Evolutionary conservation across 2,113 vertebrate species (phyloP).

Genomic region (Protobothrops flavoviridis): DNA sequence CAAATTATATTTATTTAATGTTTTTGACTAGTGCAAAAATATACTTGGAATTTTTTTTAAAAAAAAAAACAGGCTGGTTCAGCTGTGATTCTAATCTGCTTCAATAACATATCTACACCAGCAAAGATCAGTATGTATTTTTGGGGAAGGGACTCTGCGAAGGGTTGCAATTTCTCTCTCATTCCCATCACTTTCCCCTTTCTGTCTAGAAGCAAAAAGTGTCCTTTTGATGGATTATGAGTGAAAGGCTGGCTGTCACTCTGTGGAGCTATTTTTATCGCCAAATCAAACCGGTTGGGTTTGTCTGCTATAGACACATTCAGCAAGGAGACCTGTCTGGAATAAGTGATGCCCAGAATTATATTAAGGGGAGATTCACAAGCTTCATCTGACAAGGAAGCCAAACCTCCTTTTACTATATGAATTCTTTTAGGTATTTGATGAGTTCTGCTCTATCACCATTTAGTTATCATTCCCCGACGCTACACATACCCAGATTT

Average conservation of each 20-base stretch:
- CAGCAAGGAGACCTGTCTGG: neutral
- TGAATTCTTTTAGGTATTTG: neutral
- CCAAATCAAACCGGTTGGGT: constrained; percentile 1
- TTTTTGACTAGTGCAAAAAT: constrained; percentile 38
- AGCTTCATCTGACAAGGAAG: neutral
- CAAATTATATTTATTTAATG: constrained; percentile 45
- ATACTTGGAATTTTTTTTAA: neutral
- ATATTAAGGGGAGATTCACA: constrained; percentile 16
- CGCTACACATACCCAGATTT: neutral
- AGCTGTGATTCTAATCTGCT: constrained; percentile 12
- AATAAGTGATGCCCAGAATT: constrained; percentile 23
- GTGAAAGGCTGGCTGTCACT: constrained; percentile 31
- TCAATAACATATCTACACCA: neutral
- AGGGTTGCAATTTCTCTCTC: neutral
- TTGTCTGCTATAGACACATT: neutral
- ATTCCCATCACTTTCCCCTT: neutral
- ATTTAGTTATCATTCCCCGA: neutral
- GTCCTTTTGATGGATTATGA: constrained; percentile 32
- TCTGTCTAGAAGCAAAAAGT: constrained; percentile 38
- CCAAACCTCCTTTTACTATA: neutral
- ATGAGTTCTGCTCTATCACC: neutral
- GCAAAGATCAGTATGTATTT: constrained; percentile 16
- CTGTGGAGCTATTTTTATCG: neutral
- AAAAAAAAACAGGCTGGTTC: constrained; percentile 15
- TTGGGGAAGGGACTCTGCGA: neutral